These are phyloP conservation scores for Cryptoprocta ferox DNA, from an alignment of 2,797 vertebrate genomes.

Conservation along the genomic window DNA sequence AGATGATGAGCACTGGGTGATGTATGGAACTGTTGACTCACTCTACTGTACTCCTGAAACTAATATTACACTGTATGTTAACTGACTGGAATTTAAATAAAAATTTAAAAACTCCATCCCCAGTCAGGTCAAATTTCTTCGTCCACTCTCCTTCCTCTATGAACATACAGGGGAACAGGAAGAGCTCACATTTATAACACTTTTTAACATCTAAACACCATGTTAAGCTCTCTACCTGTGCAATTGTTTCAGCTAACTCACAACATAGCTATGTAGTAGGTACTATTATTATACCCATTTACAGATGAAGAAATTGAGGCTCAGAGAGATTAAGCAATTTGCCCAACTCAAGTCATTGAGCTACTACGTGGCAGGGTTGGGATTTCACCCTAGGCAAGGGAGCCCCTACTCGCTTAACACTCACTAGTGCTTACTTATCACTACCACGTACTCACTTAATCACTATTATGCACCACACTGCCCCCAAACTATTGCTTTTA, in stretches of 20 bases:
- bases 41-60: neutral
- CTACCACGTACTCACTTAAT: neutral
- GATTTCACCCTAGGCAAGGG: neutral
- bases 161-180: neutral
- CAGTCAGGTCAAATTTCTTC: neutral
- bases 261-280: neutral
- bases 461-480: constrained; percentile 45
- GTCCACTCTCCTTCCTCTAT: neutral
- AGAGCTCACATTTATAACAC: neutral
- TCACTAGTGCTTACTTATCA: neutral
- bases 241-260: neutral
- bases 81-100: neutral
- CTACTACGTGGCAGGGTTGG: neutral
- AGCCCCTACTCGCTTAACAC: neutral
- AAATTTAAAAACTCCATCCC: neutral
- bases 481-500: constrained; percentile 68
- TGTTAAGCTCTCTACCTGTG: neutral
- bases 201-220: neutral
- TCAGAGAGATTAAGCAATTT: constrained; percentile 33
- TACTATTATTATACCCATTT: constrained; percentile 1
- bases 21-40: neutral
- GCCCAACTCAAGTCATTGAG: neutral
- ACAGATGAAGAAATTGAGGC: constrained; percentile 48
- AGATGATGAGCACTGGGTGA: neutral
- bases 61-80: neutral